Base-by-base conservation (phyloP, 2,888 invertebrate species). In the Parnassius glacialis region DNA sequence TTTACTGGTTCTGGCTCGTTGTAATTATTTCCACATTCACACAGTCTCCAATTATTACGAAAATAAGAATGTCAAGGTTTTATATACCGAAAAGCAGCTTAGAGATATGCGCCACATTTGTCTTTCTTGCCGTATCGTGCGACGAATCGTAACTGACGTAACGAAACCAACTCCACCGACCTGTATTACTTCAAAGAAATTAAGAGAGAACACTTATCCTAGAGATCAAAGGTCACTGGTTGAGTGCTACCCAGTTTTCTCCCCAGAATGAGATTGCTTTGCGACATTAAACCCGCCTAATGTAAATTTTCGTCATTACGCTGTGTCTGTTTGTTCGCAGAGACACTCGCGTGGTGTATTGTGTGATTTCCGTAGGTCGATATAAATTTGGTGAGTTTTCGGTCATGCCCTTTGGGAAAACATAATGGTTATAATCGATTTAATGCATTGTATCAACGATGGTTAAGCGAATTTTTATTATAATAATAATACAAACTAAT, bases 251-350 rank as follows among this genome's bases (percentile, higher is more conserved):
- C 75, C 80, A 76, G 84, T 82, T 85, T 86, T 86, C 88, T 84
- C 76, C 74, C 75, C 75, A 80, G 79, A 90, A 90, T 85, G 88
- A 90, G 87, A 90, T 90, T 88, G 87, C 85, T 77, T 78, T 84
- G 85, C 85, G 86, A 90, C 88, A 90, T 90, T 91, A 90, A 86
- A 84, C 88, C 82, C 74, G 78, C 81, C 84, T 83, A 83, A 90
- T 90, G 88, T 89, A 90, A 87, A 89, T 89, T 88, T 87, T 84
- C 84, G 79, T 82, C 81, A 83, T 86, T 83, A 82, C 76, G 73
- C 73, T 74, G 69, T 78, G 80, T 81, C 80, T 88, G 84, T 84
- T 84, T 81, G 84, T 83, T 79, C 77, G 75, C 71, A 69, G 74
- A 66, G 64, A 68, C 60, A 66, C 70, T 70, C 65, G 69, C 73